phyloP scores from a whole-genome alignment of 2,888 invertebrate genomes.

The Tenthredo livida region DNA sequence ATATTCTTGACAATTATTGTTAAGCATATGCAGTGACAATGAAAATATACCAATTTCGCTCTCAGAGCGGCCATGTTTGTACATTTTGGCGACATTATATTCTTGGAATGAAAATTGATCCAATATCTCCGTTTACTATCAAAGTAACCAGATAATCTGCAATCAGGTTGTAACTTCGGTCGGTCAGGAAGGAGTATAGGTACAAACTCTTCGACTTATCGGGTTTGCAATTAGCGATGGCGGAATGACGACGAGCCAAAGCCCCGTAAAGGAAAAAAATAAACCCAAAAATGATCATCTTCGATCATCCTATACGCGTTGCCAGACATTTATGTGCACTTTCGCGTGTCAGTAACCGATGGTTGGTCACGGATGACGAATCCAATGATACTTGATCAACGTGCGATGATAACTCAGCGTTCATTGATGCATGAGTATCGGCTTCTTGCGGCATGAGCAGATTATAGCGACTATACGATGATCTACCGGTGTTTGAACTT shows the following conservation, averaged over 20 bases:
- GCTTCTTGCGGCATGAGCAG: not conserved
- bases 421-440: not conserved
- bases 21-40: not conserved
- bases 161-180: not conserved
- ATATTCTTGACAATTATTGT: not conserved
- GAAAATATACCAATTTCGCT: not conserved
- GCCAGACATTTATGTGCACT: not conserved
- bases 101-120: not conserved
- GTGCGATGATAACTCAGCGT: slow-evolving; percentile 1
- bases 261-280: not conserved
- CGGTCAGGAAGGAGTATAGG: not conserved
- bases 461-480: not conserved
- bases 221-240: not conserved
- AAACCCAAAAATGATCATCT: not conserved
- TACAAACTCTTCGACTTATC: not conserved
- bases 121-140: not conserved
- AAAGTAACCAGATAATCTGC: not conserved
- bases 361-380: slow-evolving; percentile 21
- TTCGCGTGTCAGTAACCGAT: slow-evolving; percentile 5
- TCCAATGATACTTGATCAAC: slow-evolving; percentile 10
- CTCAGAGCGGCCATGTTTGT: not conserved
- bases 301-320: not conserved
- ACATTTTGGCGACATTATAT: not conserved
- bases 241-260: not conserved
- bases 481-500: not conserved